Base-by-base conservation (phyloP, 2,888 invertebrate species). In the Drosophila dives region DNA sequence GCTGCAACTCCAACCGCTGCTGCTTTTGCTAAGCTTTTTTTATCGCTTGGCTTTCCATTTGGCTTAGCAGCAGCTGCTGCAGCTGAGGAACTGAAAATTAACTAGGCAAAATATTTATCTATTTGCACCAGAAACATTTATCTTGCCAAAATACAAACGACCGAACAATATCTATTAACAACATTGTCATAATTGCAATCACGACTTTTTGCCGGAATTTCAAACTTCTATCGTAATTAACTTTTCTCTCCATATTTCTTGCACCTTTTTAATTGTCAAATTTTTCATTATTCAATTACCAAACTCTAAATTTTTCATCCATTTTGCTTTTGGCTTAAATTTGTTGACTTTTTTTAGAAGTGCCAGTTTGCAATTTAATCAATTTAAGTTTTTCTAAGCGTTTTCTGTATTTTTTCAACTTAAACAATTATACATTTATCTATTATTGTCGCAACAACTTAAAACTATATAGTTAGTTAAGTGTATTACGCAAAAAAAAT, bases 41-140 rank as follows among this genome's bases (percentile, higher is more conserved):
- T 33, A 53, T 6, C 23, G 59, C 55, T 66, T 51, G 49, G 81
- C 83, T 86, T 86, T 86, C 87, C 85, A 85, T 84, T 82, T 66
- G 76, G 75, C 78, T 86, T 81, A 82, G 73, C 82, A 82, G 58
- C 72, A 45, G 58, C 49, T 45, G 64, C 58, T 51, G 64, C 74
- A 70, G 59, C 64, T 53, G 58, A 68, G 64, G 56, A 66, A 62
- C 83, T 76, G 70, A 64, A 78, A 85, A 78, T 72, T 56, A 83
- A 77, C 67, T 60, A 65, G 69, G 69, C 68, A 63, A 78, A 74
- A 83, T 81, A 81, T 76, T 61, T 69, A 65, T 66, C 65, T 61
- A 64, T 54, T 58, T 59, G 26, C 29, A 55, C 49, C 38, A 36
- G 17, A 51, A 32, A 36, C 66, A 64, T 72, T 60, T 40, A 73